Evolutionary conservation across 37 sponge, comb jelly and placozoan species (phyloP).

Genomic region (Tethya wilhelma): DNA sequence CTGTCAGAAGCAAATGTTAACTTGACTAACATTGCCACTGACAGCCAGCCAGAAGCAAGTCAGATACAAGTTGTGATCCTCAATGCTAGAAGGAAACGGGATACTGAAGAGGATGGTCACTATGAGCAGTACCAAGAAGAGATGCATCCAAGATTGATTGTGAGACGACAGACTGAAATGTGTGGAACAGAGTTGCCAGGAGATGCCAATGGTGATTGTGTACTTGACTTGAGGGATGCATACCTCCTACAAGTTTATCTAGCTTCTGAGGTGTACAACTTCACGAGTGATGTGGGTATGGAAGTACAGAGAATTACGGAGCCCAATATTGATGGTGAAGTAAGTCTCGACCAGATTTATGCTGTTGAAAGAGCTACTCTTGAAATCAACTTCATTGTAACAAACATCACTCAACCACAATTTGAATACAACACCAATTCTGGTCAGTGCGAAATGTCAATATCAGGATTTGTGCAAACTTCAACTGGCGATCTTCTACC

Average conservation of each 20-base stretch:
- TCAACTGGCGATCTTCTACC: slow-evolving; percentile 15
- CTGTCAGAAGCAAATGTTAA: slow-evolving; percentile 22
- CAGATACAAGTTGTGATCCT: slow-evolving; percentile 2
- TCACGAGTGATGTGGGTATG: slow-evolving; percentile 20
- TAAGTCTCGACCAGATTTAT: slow-evolving; percentile 30
- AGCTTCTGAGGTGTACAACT: slow-evolving; percentile 40
- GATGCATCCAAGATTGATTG: background rate
- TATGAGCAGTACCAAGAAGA: background rate
- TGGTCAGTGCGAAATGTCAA: slow-evolving; percentile 4
- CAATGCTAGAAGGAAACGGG: background rate
- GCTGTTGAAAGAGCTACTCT: slow-evolving; percentile 21
- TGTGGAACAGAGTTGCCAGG: background rate
- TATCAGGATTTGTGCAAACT: slow-evolving; percentile 24
- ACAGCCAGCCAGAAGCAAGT: slow-evolving; percentile 8
- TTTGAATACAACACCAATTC: background rate
- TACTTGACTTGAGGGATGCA: slow-evolving; percentile 66
- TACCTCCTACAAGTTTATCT: slow-evolving; percentile 50
- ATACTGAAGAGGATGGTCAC: background rate
- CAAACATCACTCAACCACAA: background rate
- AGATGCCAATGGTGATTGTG: slow-evolving; percentile 70
- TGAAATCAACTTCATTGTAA: slow-evolving; percentile 20
- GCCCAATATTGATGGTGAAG: slow-evolving; percentile 31
- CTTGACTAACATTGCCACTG: background rate
- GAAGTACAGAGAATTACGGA: slow-evolving; percentile 14
- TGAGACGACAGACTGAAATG: background rate